Conservation (phyloP, 1,140 invertebrate species). For the Pteromalus puparum region DNA sequence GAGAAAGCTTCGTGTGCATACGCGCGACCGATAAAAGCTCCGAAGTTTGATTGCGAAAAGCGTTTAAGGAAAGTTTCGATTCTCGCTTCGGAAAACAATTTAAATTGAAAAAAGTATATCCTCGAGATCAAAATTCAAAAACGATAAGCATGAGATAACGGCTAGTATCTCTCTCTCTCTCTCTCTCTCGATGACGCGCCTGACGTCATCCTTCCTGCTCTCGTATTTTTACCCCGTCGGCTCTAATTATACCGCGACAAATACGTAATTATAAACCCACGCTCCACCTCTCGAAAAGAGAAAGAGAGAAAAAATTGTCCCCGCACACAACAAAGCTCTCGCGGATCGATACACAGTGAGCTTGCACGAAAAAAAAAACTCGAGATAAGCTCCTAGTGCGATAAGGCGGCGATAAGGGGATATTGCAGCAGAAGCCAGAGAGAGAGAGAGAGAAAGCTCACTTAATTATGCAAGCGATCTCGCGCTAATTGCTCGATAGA, state of each 20-base stretch:
- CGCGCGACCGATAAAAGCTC: not conserved
- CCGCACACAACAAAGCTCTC: not conserved
- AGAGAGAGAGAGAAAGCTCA: too few relatives aligned
- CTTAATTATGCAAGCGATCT: conserved; percentile 19
- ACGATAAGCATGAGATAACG: not conserved
- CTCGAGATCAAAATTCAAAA: not conserved
- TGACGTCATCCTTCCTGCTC: not conserved
- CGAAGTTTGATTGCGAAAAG: conserved; percentile 6
- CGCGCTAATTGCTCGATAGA: not conserved
- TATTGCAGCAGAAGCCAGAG: not conserved
- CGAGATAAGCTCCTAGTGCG: not conserved
- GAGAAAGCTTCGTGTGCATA: too few relatives aligned
- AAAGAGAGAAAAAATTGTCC: conserved; percentile 8
- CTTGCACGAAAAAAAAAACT: not conserved
- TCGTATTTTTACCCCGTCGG: not conserved
- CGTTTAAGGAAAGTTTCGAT: conserved; percentile 4
- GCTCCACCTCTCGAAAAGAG: not conserved
- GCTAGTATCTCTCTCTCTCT: too few relatives aligned
- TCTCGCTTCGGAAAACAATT: not conserved
- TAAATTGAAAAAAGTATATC: too few relatives aligned
- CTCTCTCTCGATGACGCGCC: not conserved
- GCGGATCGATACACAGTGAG: not conserved
- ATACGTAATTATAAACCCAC: conserved; percentile 20
- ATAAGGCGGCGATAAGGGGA: not conserved
- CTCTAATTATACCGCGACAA: conserved; percentile 15